Conservation (phyloP, 1,140 invertebrate species). For the Asbolus verrucosus region DNA sequence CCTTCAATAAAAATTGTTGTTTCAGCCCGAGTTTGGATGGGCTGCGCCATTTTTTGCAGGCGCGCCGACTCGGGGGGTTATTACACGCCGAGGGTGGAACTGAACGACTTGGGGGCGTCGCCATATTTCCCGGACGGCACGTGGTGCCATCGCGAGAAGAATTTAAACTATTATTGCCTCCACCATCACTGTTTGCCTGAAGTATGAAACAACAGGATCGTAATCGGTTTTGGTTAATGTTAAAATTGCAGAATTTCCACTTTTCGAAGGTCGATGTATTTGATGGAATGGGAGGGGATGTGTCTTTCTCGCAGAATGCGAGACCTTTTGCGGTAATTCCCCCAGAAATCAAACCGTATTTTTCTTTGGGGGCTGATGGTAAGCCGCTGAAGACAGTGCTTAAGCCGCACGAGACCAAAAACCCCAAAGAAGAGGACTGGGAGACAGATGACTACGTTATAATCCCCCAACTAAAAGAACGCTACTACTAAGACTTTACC, state of each 20-base stretch:
- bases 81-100: slow-evolving; percentile 79
- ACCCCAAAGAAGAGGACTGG: slow-evolving; percentile 67
- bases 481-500: too few species aligned
- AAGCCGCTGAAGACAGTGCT: slow-evolving; percentile 71
- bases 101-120: slow-evolving; percentile 78
- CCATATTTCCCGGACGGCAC: slow-evolving; percentile 86
- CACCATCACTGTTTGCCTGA: slow-evolving; percentile 80
- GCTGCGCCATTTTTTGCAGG: slow-evolving; percentile 81
- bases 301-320: slow-evolving; percentile 73
- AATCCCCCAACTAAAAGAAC: slow-evolving; percentile 60
- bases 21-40: slow-evolving; percentile 77
- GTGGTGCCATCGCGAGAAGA: slow-evolving; percentile 77
- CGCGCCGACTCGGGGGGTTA: slow-evolving; percentile 73
- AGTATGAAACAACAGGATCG: too few species aligned
- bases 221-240: too few species aligned
- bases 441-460: slow-evolving; percentile 70
- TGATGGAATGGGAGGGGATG: slow-evolving; percentile 67
- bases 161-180: slow-evolving; percentile 77
- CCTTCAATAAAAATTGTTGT: slow-evolving; percentile 34
- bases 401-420: slow-evolving; percentile 61
- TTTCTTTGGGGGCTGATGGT: slow-evolving; percentile 71
- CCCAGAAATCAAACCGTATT: slow-evolving; percentile 70
- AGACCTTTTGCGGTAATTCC: slow-evolving; percentile 64
- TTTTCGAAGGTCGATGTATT: slow-evolving; percentile 67
- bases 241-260: slow-evolving; percentile 71